These are phyloP conservation scores for Ornithoptera alexandrae DNA, from an alignment of 2,888 invertebrate genomes.

Conservation along the genomic window DNA sequence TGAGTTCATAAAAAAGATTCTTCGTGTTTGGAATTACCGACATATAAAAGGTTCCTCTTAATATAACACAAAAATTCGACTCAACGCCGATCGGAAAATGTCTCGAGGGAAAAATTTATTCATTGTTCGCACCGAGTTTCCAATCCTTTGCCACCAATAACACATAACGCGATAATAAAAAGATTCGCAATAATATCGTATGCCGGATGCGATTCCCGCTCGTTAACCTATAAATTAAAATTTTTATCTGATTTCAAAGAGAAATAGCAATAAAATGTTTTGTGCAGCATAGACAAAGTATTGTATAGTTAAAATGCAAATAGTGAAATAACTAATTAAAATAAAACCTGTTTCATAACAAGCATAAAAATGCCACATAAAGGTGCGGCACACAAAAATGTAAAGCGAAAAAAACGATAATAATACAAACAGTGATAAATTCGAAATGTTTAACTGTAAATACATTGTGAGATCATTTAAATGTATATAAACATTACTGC, in stretches of 20 bases:
- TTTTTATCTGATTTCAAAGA: neutral
- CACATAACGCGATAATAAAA: slow-evolving; percentile 3
- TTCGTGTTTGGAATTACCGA: neutral
- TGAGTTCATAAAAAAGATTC: neutral
- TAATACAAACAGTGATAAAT: too few species aligned
- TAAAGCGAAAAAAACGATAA: too few species aligned
- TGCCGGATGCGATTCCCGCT: slow-evolving; percentile 3
- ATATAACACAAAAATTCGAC: slow-evolving; percentile 4
- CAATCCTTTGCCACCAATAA: slow-evolving; percentile 9
- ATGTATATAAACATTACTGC: too few species aligned
- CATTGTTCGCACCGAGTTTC: slow-evolving; percentile 14
- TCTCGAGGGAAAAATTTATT: slow-evolving; percentile 8
- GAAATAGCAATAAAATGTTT: neutral
- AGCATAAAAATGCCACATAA: too few species aligned
- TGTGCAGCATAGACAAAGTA: too few species aligned
- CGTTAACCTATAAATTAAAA: neutral
- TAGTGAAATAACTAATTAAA: too few species aligned
- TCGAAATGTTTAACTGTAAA: too few species aligned
- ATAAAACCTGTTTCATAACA: too few species aligned
- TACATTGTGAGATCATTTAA: too few species aligned
- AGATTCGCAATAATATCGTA: neutral
- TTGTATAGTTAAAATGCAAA: too few species aligned
- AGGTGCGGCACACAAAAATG: too few species aligned
- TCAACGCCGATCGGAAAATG: neutral
- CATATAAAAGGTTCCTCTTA: neutral